Evolutionary conservation across 2,797 vertebrate genomes (phyloP).

Genomic region (Cottoperca gobio): DNA sequence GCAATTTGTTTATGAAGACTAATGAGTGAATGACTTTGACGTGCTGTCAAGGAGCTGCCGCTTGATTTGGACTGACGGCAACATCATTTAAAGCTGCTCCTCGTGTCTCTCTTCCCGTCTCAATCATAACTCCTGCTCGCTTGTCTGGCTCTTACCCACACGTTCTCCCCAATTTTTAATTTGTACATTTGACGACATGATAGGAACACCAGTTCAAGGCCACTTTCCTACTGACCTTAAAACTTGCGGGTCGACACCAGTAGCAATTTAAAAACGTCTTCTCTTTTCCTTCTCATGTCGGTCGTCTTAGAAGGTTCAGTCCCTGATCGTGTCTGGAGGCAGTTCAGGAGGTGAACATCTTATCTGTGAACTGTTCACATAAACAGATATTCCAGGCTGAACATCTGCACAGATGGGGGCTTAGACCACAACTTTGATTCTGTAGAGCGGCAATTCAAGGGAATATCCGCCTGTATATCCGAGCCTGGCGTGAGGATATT

Average conservation of each 20-base stretch:
- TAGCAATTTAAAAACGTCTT: constrained; percentile 17
- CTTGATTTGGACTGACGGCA: not conserved
- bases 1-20: not conserved
- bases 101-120: constrained; percentile 7
- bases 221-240: constrained; percentile 21
- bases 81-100: not conserved
- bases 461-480: constrained; percentile 6
- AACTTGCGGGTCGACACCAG: not conserved
- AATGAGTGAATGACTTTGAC: not conserved
- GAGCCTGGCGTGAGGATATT: not conserved
- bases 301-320: constrained; percentile 17
- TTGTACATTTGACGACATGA: constrained; percentile 5
- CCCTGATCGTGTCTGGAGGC: constrained; percentile 22
- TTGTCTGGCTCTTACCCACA: not conserved
- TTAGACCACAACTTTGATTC: constrained; percentile 26
- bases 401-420: constrained; percentile 9
- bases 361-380: constrained; percentile 38
- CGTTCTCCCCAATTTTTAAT: constrained; percentile 11
- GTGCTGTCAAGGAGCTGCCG: not conserved
- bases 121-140: not conserved
- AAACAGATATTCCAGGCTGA: constrained; percentile 27
- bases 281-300: constrained; percentile 14
- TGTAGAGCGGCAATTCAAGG: not conserved
- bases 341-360: constrained; percentile 42
- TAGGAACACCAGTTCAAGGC: constrained; percentile 30